Percentiles rank a stretch among this genome's conserved stretches.
Evolutionary conservation across 2,797 vertebrate genomes (phyloP).

Genomic region (Delichon dasypus): DNA sequence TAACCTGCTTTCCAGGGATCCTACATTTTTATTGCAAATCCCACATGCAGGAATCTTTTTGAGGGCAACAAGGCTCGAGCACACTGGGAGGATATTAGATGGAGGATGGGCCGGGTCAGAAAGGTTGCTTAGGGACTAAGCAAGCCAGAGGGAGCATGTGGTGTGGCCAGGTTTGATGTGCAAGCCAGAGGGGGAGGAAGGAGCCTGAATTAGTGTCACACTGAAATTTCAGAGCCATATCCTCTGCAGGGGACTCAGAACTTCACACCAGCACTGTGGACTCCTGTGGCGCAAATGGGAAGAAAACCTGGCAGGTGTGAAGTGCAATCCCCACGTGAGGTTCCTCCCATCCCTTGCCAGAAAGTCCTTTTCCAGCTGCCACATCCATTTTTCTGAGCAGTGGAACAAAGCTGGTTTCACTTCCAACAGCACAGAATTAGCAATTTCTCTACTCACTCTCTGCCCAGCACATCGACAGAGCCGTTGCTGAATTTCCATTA

Average conservation of each 20-base stretch:
- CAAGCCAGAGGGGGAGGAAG: background rate
- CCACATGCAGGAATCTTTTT: background rate
- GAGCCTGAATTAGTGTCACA: background rate
- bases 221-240: background rate
- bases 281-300: background rate
- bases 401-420: background rate
- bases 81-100: background rate
- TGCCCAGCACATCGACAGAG: background rate
- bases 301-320: conserved; percentile 8
- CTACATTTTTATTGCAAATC: background rate
- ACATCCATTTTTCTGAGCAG: background rate
- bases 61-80: background rate
- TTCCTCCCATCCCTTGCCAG: background rate
- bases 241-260: background rate
- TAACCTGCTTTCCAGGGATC: background rate
- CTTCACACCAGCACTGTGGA: background rate
- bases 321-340: background rate
- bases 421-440: conserved; percentile 28
- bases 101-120: background rate
- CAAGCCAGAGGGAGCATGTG: background rate
- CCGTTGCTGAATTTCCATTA: conserved; percentile 63
- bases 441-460: conserved; percentile 1
- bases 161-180: background rate
- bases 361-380: conserved; percentile 3
- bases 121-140: background rate